Conservation (phyloP, 1,140 invertebrate genomes). For the Drosophila mojavensis region DNA sequence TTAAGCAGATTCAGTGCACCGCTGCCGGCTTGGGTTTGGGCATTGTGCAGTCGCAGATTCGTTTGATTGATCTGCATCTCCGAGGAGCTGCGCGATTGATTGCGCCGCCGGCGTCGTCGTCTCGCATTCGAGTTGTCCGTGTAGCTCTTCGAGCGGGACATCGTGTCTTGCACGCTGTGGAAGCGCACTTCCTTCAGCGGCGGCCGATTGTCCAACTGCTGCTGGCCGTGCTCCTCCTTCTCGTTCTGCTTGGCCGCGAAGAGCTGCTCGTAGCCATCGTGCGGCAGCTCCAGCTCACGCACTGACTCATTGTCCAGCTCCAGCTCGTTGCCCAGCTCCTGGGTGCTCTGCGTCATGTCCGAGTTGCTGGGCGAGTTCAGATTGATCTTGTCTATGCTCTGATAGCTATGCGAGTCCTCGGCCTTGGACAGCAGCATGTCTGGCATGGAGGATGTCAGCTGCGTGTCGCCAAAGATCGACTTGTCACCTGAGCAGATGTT, state of each 20-base stretch:
- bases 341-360: constrained; percentile 79
- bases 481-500: constrained; percentile 79
- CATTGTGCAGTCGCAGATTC: constrained; percentile 78
- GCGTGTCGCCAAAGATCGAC: constrained; percentile 76
- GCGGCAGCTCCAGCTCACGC: constrained; percentile 56
- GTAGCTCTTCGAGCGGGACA: constrained; percentile 83
- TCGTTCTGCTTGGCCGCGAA: constrained; percentile 44
- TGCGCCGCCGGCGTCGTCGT: constrained; percentile 68
- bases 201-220: constrained; percentile 67
- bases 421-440: constrained; percentile 79
- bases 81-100: constrained; percentile 78
- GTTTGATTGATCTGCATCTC: constrained; percentile 83
- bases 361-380: constrained; percentile 79
- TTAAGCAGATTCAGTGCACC: constrained; percentile 59
- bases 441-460: constrained; percentile 78
- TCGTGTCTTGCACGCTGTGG: constrained; percentile 78
- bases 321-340: constrained; percentile 76
- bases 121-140: constrained; percentile 82
- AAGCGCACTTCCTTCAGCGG: constrained; percentile 80
- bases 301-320: constrained; percentile 74
- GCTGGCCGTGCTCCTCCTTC: constrained; percentile 46
- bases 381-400: constrained; percentile 82
- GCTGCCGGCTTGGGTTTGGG: constrained; percentile 66
- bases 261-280: constrained; percentile 74
- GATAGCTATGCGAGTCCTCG: constrained; percentile 81